Percentiles rank a stretch among this genome's conserved stretches.
Evolutionary conservation across 2,797 vertebrate genomes (phyloP).

Genomic region (Manis javanica): DNA sequence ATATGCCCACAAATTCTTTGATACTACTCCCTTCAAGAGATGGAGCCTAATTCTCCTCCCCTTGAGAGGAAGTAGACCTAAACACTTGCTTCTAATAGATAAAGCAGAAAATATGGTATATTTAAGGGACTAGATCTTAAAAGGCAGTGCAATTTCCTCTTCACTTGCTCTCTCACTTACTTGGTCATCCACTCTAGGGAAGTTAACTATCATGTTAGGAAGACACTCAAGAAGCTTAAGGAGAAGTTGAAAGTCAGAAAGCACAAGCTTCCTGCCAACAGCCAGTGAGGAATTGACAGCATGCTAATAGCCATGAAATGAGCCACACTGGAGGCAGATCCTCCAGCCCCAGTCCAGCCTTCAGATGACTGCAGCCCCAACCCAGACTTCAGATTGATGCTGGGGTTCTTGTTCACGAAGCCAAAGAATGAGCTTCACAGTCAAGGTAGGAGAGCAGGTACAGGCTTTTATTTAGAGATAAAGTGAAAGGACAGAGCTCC

Average conservation of each 20-base stretch:
- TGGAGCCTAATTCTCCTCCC: not conserved
- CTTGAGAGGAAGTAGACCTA: not conserved
- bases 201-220: not conserved
- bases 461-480: no score
- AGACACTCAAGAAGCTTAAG: not conserved
- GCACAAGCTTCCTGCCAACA: not conserved
- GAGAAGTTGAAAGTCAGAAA: not conserved
- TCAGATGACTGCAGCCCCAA: not conserved
- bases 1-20: not conserved
- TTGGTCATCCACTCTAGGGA: not conserved
- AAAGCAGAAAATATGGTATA: not conserved
- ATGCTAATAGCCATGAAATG: not conserved
- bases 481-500: no score
- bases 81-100: not conserved
- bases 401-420: no score
- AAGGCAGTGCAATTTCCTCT: not conserved
- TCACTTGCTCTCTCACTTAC: not conserved
- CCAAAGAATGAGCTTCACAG: no score
- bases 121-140: not conserved
- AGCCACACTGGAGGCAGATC: not conserved
- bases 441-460: no score
- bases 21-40: not conserved
- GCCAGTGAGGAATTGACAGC: not conserved
- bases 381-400: no score
- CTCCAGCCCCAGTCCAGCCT: not conserved